Conservation (phyloP, 2,113 vertebrate genomes). For the Anoplopoma fimbria region DNA sequence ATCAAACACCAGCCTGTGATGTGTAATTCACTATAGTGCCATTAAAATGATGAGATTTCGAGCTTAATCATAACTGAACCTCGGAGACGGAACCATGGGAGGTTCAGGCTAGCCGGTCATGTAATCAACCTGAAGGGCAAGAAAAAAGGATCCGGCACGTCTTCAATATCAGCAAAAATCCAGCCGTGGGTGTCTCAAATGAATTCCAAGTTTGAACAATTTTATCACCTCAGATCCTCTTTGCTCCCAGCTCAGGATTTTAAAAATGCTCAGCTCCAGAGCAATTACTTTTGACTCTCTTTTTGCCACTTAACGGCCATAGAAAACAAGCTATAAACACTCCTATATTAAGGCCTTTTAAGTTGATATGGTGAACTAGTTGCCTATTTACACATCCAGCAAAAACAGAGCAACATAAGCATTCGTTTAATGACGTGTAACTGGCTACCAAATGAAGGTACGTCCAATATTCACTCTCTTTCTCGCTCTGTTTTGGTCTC, state of each 20-base stretch:
- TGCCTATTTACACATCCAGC: too few relatives aligned
- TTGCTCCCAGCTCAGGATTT: neutral
- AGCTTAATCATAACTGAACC: conserved; percentile 34
- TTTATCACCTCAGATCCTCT: neutral
- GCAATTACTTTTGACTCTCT: neutral
- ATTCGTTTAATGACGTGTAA: too few relatives aligned
- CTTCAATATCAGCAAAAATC: neutral
- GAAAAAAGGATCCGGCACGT: neutral
- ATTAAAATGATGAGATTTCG: conserved; percentile 64
- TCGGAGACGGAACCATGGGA: neutral
- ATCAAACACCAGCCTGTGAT: conserved; percentile 33
- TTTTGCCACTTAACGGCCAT: neutral
- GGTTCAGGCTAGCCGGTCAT: neutral
- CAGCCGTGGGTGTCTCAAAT: neutral
- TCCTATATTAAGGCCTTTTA: too few relatives aligned
- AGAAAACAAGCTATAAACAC: neutral
- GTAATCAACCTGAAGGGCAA: conserved; percentile 6
- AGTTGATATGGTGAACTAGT: too few relatives aligned
- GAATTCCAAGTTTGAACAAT: neutral
- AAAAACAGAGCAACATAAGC: too few relatives aligned
- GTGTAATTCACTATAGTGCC: conserved; percentile 47
- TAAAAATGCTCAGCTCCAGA: neutral
- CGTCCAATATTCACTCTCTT: too few relatives aligned
- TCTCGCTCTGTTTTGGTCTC: too few relatives aligned
- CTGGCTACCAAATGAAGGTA: too few relatives aligned